A percentile compares a stretch with the other conserved stretches of the same genome.
These are phyloP conservation scores for Scaptomyza tumidula DNA, from an alignment of 2,888 invertebrate genomes.

Conservation along the genomic window DNA sequence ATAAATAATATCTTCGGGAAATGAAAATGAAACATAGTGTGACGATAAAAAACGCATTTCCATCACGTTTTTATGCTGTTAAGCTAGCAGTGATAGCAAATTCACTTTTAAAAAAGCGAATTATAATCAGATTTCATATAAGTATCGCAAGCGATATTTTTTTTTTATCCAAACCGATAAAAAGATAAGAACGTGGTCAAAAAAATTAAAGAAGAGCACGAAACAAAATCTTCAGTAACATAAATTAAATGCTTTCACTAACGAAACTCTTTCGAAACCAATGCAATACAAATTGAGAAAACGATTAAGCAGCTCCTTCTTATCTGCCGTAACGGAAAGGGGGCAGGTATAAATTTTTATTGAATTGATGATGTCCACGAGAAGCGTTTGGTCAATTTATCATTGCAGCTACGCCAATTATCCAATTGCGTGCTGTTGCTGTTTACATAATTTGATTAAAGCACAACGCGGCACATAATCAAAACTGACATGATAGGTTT, in stretches of 20 bases:
- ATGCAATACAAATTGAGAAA: neutral
- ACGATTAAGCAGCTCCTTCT: neutral
- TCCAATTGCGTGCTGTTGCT: constrained; percentile 67
- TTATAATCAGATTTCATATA: neutral
- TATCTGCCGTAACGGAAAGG: neutral
- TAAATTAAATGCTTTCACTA: neutral
- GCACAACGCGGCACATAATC: constrained; percentile 67
- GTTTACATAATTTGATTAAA: constrained; percentile 73
- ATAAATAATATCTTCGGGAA: too few species aligned
- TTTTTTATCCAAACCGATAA: neutral
- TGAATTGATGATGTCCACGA: constrained; percentile 15
- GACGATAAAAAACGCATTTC: too few species aligned
- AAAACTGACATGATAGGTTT: constrained; percentile 76
- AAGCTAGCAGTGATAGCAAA: neutral
- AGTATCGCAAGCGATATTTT: neutral
- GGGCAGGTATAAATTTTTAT: constrained; percentile 20
- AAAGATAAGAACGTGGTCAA: neutral
- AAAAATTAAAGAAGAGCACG: neutral
- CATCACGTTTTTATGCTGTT: neutral
- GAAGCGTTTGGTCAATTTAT: constrained; percentile 42
- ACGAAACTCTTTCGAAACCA: neutral
- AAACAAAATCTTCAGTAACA: neutral
- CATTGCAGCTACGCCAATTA: constrained; percentile 64
- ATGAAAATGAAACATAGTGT: too few species aligned
- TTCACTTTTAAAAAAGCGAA: neutral